Evolutionary conservation across 2,797 vertebrate species (phyloP).

Genomic region (Acanthurus tractus): DNA sequence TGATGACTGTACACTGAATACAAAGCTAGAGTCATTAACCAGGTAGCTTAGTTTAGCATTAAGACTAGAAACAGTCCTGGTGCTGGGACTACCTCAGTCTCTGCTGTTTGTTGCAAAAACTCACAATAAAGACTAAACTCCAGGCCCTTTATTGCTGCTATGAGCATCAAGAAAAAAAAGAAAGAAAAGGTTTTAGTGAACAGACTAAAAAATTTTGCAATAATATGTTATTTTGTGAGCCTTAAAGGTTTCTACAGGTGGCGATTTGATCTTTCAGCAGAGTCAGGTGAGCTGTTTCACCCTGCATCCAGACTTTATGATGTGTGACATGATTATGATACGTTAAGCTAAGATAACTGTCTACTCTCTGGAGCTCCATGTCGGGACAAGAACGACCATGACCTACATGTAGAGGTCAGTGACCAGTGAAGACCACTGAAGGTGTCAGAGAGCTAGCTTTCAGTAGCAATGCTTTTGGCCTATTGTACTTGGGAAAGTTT

Average conservation of each 20-base stretch:
- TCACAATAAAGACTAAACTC: neutral
- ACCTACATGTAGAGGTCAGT: neutral
- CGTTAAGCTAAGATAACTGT: neutral
- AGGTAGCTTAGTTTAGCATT: neutral
- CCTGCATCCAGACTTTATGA: neutral
- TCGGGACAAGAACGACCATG: neutral
- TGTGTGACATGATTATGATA: too few relatives aligned
- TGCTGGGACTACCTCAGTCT: neutral
- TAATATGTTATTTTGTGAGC: too few relatives aligned
- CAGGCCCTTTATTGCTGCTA: neutral
- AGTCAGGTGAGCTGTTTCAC: neutral
- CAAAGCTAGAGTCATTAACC: neutral
- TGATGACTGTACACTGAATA: neutral
- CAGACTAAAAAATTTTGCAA: too few relatives aligned
- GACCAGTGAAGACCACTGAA: neutral
- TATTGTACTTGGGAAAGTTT: neutral
- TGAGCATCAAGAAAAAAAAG: too few relatives aligned
- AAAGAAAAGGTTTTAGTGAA: too few relatives aligned
- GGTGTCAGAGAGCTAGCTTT: neutral
- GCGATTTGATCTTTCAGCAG: neutral
- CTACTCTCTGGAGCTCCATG: neutral
- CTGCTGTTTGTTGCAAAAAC: neutral
- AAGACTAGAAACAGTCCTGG: neutral
- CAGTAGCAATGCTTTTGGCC: neutral
- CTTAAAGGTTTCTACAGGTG: too few relatives aligned